These are phyloP conservation scores for Onychomys arenicola DNA, from an alignment of 2,797 vertebrate species.

Conservation along the genomic window DNA sequence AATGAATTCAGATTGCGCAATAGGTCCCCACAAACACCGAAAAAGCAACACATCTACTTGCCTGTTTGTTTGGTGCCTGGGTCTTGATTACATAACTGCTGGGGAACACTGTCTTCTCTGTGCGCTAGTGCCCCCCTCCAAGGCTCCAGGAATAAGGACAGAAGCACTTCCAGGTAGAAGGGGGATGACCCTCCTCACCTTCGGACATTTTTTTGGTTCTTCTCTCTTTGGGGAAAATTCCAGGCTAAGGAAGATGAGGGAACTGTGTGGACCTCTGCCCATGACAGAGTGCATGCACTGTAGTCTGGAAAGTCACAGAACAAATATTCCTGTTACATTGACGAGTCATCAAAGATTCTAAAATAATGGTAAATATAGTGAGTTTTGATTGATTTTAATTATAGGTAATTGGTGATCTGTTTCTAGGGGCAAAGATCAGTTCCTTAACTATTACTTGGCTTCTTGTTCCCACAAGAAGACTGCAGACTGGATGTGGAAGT, in stretches of 20 bases:
- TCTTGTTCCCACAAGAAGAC: background rate
- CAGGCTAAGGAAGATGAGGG: background rate
- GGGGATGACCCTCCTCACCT: background rate
- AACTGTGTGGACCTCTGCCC: background rate
- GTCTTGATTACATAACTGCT: background rate
- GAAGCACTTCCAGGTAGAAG: background rate
- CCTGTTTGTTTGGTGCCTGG: background rate
- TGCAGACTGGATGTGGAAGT: background rate
- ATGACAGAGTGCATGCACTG: too few relatives aligned
- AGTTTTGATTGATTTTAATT: constrained; percentile 19
- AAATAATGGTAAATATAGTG: background rate
- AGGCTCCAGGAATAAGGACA: background rate
- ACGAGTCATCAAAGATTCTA: background rate
- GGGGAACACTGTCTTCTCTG: background rate
- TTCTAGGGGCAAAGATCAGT: background rate
- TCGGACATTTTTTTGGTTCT: background rate
- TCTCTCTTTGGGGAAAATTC: background rate
- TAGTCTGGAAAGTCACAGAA: background rate
- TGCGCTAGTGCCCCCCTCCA: background rate
- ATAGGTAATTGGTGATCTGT: background rate
- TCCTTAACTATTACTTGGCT: background rate
- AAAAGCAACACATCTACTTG: background rate
- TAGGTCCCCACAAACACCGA: background rate
- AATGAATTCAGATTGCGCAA: too few relatives aligned
- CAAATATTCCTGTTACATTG: background rate